phyloP scores from a whole-genome alignment of 1,140 invertebrate species.

The Ectropis grisescens region DNA sequence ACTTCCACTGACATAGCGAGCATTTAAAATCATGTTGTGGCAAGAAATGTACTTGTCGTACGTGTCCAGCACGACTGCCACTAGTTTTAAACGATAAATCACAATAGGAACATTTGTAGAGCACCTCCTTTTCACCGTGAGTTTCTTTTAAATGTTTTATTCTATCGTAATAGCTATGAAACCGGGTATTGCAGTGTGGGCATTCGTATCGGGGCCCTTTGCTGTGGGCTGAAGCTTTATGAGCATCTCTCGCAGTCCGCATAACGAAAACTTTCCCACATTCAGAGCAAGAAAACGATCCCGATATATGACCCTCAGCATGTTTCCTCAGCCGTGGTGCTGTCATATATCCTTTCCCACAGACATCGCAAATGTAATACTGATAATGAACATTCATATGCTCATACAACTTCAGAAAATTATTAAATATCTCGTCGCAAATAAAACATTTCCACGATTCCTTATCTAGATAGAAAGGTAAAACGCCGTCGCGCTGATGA shows the following conservation, averaged over 20 bases:
- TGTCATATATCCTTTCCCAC: conserved; percentile 62
- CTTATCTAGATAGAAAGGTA: conserved; percentile 45
- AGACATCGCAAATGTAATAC: conserved; percentile 61
- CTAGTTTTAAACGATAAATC: conserved; percentile 49
- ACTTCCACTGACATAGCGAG: conserved; percentile 41
- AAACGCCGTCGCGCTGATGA: conserved; percentile 40
- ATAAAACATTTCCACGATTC: conserved; percentile 48
- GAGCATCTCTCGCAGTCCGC: conserved; percentile 45
- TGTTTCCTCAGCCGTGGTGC: conserved; percentile 50
- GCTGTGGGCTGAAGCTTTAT: conserved; percentile 42
- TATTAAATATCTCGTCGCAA: conserved; percentile 45
- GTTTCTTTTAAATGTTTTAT: conserved; percentile 51
- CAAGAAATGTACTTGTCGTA: conserved; percentile 38
- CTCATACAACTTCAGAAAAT: conserved; percentile 57
- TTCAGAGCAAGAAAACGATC: conserved; percentile 49
- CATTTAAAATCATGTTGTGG: conserved; percentile 33
- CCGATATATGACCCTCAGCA: conserved; percentile 45
- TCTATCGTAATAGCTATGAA: conserved; percentile 45
- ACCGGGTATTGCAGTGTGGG: conserved; percentile 47
- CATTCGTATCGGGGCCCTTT: conserved; percentile 53
- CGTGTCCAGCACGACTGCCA: conserved; percentile 42
- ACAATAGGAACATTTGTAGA: conserved; percentile 44
- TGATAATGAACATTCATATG: conserved; percentile 64
- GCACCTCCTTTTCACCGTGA: conserved; percentile 44
- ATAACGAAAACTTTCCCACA: conserved; percentile 41